Evolutionary conservation across 2,888 invertebrate species (phyloP).

Genomic region (Philhelius pedissequus): DNA sequence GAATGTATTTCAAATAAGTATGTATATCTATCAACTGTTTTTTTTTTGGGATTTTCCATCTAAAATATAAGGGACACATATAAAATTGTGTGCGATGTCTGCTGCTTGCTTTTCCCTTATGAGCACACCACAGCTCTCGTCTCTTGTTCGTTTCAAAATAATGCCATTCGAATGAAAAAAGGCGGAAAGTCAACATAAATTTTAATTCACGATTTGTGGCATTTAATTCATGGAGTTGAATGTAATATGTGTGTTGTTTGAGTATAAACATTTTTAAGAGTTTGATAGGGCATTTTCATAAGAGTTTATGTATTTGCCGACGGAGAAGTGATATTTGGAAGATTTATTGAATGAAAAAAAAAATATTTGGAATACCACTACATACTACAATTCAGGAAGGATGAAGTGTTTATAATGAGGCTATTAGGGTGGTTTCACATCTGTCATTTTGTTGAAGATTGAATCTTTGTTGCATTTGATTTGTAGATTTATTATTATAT

Average conservation of each 20-base stretch:
- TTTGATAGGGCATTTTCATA: not conserved
- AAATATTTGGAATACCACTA: conserved; percentile 65
- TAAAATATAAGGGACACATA: not conserved
- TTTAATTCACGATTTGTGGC: conserved; percentile 50
- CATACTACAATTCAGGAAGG: conserved; percentile 1
- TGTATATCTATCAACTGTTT: no score
- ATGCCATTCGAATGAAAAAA: conserved; percentile 29
- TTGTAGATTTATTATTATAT: not conserved
- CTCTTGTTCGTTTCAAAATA: conserved; percentile 33
- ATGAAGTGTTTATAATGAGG: not conserved
- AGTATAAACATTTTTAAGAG: conserved; percentile 8
- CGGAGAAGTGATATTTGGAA: conserved; percentile 32
- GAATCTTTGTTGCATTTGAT: not conserved
- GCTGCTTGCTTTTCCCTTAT: not conserved
- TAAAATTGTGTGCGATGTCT: not conserved
- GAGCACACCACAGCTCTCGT: no score
- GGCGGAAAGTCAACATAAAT: conserved; percentile 62
- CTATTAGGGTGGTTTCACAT: conserved; percentile 9
- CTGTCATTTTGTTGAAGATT: not conserved
- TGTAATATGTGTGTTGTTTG: conserved; percentile 40
- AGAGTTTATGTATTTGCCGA: not conserved
- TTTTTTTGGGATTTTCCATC: conserved; percentile 15
- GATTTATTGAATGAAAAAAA: conserved; percentile 70
- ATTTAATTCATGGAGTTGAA: conserved; percentile 23
- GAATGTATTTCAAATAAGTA: conserved; percentile 53